Percentiles rank a stretch among this genome's conserved stretches.
Conservation (phyloP, 2,797 vertebrate genomes). For the Pempheris klunzingeri region DNA sequence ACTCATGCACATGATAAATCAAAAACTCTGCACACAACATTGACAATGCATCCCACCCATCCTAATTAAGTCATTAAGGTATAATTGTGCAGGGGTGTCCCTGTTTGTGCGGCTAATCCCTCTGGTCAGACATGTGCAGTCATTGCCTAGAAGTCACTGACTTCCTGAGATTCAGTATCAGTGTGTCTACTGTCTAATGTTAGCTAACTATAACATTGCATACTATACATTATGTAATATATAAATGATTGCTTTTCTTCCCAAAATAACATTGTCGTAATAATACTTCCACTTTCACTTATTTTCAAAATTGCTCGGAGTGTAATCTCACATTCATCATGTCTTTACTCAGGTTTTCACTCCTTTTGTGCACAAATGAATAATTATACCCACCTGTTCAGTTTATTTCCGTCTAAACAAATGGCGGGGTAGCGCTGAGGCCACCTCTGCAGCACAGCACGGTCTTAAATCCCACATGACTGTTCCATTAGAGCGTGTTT, state of each 20-base stretch:
- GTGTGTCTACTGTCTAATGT: background rate
- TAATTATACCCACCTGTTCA: constrained; percentile 1
- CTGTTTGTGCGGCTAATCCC: constrained; percentile 11
- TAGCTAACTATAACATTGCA: background rate
- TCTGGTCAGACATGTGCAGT: background rate
- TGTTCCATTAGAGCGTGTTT: constrained; percentile 36
- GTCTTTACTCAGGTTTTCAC: background rate
- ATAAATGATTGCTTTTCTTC: background rate
- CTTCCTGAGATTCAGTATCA: background rate
- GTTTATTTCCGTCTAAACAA: background rate
- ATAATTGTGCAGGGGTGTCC: constrained; percentile 11
- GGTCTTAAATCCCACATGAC: constrained; percentile 17
- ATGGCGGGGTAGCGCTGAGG: background rate
- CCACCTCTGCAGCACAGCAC: constrained; percentile 3
- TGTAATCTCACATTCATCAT: background rate
- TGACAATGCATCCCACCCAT: constrained; percentile 7
- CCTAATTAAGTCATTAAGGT: constrained; percentile 28
- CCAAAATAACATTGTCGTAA: background rate
- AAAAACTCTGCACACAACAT: constrained; percentile 35
- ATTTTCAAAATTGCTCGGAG: background rate
- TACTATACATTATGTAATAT: background rate
- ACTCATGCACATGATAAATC: constrained; percentile 27
- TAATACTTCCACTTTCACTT: background rate
- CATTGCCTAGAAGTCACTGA: background rate
- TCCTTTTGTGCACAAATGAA: constrained; percentile 12